Percentiles rank a stretch among this genome's conserved stretches.
Conservation (phyloP, 2,113 vertebrate genomes). For the Muntiacus muntjak region DNA sequence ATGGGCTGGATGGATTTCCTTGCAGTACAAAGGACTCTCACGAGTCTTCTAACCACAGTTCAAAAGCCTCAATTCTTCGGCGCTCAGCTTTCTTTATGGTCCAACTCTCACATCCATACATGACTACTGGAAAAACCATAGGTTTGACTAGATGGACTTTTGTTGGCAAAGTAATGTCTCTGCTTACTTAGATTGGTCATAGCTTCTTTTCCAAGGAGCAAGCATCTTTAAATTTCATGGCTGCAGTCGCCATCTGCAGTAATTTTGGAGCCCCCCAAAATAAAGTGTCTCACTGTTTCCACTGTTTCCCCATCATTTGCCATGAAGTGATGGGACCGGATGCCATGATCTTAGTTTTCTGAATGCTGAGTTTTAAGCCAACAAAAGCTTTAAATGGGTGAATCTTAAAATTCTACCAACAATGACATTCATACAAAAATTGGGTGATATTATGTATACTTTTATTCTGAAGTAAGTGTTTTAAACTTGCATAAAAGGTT, state of each 20-base stretch:
- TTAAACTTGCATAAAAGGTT: slow-evolving; percentile 60
- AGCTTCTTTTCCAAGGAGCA: not conserved
- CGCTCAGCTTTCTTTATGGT: not conserved
- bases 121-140: not conserved
- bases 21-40: not conserved
- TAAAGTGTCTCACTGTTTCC: not conserved
- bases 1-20: not conserved
- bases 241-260: not conserved
- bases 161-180: not conserved
- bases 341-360: not conserved
- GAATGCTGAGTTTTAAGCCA: not conserved
- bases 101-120: not conserved
- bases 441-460: slow-evolving; percentile 51
- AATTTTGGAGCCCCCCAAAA: not conserved
- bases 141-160: not conserved
- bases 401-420: slow-evolving; percentile 34
- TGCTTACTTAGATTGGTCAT: not conserved
- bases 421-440: slow-evolving; percentile 42
- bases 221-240: not conserved
- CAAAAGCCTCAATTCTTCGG: not conserved
- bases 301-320: not conserved
- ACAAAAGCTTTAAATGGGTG: slow-evolving; percentile 31
- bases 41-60: not conserved
- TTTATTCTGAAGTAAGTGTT: slow-evolving; percentile 56
- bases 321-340: not conserved